Percentiles rank a stretch among this genome's conserved stretches.
phyloP scores from a whole-genome alignment of 2,113 vertebrate genomes.

The Macquaria ambigua region DNA sequence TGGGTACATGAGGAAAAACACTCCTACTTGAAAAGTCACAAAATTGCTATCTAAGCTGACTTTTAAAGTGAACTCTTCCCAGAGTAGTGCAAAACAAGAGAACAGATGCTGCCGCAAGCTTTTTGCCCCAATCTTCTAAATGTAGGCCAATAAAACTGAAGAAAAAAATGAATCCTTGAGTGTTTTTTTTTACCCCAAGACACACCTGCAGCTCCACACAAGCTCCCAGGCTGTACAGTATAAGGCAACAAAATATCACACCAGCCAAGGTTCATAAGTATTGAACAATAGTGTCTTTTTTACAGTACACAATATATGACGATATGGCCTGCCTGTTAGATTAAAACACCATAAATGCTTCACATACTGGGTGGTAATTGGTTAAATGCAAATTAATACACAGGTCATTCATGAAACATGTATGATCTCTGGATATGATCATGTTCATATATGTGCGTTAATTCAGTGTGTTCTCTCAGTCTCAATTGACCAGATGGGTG shows the following conservation, averaged over 20 bases:
- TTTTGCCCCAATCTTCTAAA: conserved; percentile 17
- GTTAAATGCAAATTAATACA: not conserved
- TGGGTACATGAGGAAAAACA: conserved; percentile 31
- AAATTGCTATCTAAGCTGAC: conserved; percentile 25
- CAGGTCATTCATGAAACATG: conserved; percentile 13
- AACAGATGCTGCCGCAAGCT: not conserved
- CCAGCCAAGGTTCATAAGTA: not conserved
- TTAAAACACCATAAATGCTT: not conserved
- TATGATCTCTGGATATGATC: conserved; percentile 27
- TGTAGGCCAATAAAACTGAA: conserved; percentile 45
- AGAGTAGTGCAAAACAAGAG: conserved; percentile 31
- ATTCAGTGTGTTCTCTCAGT: conserved; percentile 60
- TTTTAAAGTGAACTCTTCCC: conserved; percentile 40
- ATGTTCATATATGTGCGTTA: conserved; percentile 44
- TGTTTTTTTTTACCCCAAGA: conserved; percentile 1
- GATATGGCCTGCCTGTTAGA: not conserved
- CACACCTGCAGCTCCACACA: conserved; percentile 40
- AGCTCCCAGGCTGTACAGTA: conserved; percentile 5
- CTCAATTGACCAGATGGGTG: conserved; percentile 72
- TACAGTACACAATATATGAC: not conserved
- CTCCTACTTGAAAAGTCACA: conserved; percentile 22
- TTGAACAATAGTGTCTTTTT: not conserved
- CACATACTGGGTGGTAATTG: not conserved
- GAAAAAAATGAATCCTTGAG: not conserved
- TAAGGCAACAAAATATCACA: conserved; percentile 3